Evolutionary conservation across 2,888 invertebrate genomes (phyloP).

Genomic region (Lymantria monacha): DNA sequence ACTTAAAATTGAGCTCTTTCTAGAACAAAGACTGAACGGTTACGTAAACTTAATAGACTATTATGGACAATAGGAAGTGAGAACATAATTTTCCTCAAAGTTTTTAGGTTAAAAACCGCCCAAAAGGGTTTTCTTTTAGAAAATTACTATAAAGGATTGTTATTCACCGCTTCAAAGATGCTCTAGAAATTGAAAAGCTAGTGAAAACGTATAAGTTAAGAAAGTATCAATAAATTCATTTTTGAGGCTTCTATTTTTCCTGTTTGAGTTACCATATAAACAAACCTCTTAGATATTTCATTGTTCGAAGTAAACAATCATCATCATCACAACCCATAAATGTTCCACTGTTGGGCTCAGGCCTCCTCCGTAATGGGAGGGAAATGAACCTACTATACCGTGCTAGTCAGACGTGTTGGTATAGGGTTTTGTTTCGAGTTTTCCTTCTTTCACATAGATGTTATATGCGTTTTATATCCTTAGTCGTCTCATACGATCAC

Average conservation of each 20-base stretch:
- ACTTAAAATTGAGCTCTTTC: background rate
- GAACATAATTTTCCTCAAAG: background rate
- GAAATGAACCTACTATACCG: too few relatives aligned
- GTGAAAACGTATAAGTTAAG: background rate
- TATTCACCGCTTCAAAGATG: background rate
- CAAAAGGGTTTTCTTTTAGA: background rate
- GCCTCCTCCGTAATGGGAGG: too few relatives aligned
- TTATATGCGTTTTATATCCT: too few relatives aligned
- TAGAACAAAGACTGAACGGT: background rate
- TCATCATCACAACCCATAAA: too few relatives aligned
- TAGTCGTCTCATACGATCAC: too few relatives aligned
- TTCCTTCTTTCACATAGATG: too few relatives aligned
- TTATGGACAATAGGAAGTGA: background rate
- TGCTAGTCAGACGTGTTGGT: too few relatives aligned
- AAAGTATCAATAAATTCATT: background rate
- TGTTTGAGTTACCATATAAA: too few relatives aligned
- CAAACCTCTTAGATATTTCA: too few relatives aligned
- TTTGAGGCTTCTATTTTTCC: background rate
- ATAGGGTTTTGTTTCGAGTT: too few relatives aligned
- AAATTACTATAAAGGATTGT: background rate
- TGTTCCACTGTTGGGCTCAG: too few relatives aligned
- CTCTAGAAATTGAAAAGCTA: background rate
- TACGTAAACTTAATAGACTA: background rate
- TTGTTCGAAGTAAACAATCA: too few relatives aligned
- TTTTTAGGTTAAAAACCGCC: background rate